Conservation (phyloP, 2,113 vertebrate species). For the Puntigrus tetrazona region DNA sequence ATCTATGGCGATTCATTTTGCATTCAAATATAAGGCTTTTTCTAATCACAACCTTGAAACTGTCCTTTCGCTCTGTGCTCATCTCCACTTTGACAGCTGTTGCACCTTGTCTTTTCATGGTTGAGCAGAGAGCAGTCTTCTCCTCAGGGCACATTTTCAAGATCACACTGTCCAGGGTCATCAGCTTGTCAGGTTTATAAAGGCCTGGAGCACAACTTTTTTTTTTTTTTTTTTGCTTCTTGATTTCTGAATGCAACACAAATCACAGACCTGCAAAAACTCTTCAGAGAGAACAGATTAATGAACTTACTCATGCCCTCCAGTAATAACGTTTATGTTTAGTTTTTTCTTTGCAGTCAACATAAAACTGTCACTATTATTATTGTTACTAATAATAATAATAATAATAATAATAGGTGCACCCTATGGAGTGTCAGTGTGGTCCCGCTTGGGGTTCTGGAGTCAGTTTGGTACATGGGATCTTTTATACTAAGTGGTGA, state of each 20-base stretch:
- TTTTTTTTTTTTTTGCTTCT: not conserved
- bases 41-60: not conserved
- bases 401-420: not conserved
- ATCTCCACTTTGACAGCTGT: constrained; percentile 13
- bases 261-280: not conserved
- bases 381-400: not conserved
- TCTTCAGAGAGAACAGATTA: not conserved
- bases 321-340: not conserved
- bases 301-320: not conserved
- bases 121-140: not conserved
- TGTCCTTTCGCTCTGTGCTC: not conserved
- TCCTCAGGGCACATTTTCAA: constrained; percentile 3
- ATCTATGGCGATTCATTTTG: not conserved
- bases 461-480: not conserved
- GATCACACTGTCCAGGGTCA: not conserved
- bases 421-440: too few species aligned
- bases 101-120: constrained; percentile 2
- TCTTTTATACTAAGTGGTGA: not conserved
- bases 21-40: not conserved
- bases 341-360: not conserved
- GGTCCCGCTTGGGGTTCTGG: not conserved
- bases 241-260: not conserved
- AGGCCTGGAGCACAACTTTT: not conserved
- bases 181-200: constrained; percentile 2
- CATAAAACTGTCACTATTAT: too few species aligned